Percentiles rank a stretch among this genome's conserved stretches.
These are phyloP conservation scores for Phrynosoma platyrhinos DNA, from an alignment of 2,113 vertebrate genomes.

Conservation along the genomic window DNA sequence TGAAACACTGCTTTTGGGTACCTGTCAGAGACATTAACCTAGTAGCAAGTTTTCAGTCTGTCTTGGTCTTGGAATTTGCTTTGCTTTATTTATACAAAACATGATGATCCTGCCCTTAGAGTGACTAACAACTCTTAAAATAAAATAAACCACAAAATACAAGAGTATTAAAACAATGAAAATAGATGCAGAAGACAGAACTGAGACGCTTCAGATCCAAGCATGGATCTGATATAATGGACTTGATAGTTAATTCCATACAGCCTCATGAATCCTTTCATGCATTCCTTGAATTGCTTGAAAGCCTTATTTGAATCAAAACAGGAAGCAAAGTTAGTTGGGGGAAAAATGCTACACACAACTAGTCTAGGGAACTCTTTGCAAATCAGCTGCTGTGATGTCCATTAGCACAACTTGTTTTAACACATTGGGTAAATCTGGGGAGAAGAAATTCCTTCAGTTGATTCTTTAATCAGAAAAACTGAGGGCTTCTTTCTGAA, in stretches of 20 bases:
- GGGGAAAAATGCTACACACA: not conserved
- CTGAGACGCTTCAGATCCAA: too few species aligned
- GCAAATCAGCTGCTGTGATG: too few species aligned
- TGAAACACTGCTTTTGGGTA: not conserved
- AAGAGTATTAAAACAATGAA: not conserved
- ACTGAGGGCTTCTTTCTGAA: slow-evolving; percentile 61
- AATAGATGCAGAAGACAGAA: not conserved
- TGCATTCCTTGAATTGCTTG: too few species aligned
- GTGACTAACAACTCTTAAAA: not conserved
- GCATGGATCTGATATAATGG: too few species aligned
- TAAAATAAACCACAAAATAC: not conserved
- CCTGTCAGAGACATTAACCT: not conserved
- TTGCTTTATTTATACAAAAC: not conserved
- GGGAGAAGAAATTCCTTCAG: not conserved
- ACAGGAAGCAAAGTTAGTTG: not conserved
- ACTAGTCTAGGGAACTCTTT: not conserved
- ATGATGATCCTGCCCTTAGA: not conserved
- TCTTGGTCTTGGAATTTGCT: not conserved
- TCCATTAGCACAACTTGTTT: not conserved
- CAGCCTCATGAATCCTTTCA: too few species aligned
- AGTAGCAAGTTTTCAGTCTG: not conserved
- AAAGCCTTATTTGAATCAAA: not conserved
- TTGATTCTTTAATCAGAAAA: slow-evolving; percentile 54
- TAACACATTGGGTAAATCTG: not conserved
- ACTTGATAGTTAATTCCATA: too few species aligned